Conservation (phyloP, 2,113 vertebrate genomes). For the Elgaria multicarinata region DNA sequence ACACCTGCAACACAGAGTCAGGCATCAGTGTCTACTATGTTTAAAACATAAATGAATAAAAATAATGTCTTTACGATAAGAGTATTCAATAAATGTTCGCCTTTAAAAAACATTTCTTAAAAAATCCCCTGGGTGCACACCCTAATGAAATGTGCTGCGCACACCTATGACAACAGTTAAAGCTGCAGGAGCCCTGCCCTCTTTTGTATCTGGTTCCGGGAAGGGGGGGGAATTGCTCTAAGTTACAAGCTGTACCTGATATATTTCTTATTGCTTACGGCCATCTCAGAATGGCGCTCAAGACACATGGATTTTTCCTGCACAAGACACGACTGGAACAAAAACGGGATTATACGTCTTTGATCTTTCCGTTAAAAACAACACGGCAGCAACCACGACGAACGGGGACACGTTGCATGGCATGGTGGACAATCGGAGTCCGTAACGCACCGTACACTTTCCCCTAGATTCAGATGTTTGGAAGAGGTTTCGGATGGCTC, state of each 20-base stretch:
- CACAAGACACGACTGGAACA: neutral
- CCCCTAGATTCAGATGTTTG: neutral
- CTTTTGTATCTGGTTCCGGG: too few species aligned
- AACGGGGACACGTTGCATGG: neutral
- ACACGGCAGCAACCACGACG: neutral
- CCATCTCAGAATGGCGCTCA: constrained; percentile 17
- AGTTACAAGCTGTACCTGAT: constrained; percentile 34
- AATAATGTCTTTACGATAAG: too few species aligned
- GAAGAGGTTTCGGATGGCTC: neutral
- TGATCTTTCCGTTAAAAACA: neutral
- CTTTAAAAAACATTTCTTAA: too few species aligned
- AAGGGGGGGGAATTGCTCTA: constrained; percentile 23
- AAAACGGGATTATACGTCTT: neutral
- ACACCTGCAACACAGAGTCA: too few species aligned
- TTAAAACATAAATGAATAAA: too few species aligned
- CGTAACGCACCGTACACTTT: too few species aligned
- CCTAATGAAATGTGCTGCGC: too few species aligned
- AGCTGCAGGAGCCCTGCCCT: too few species aligned
- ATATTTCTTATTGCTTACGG: constrained; percentile 64
- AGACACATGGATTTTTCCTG: neutral
- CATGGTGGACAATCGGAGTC: neutral
- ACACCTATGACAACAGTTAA: too few species aligned
- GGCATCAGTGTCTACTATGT: too few species aligned
- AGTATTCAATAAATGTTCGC: too few species aligned
- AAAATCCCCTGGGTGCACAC: too few species aligned